Evolutionary conservation across 2,888 invertebrate genomes (phyloP).

Genomic region (Pseudeuparius sepicola): DNA sequence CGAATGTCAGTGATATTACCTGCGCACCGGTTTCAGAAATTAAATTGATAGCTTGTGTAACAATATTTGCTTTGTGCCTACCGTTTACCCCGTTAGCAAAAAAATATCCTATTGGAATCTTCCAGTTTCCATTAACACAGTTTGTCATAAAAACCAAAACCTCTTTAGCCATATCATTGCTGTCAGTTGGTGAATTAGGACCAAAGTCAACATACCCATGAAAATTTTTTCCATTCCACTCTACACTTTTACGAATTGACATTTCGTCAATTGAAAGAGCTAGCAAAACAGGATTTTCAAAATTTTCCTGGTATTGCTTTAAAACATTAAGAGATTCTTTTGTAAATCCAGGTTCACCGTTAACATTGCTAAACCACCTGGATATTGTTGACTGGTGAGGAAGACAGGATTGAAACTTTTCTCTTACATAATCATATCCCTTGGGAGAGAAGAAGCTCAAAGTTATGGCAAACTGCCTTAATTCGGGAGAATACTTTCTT

Average conservation of each 20-base stretch:
- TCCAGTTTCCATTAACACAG: neutral
- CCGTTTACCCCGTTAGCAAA: neutral
- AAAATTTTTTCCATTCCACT: neutral
- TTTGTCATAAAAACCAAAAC: neutral
- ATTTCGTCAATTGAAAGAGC: no score
- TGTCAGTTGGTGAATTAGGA: neutral
- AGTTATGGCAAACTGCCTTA: slow-evolving; percentile 16
- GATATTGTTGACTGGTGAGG: slow-evolving; percentile 29
- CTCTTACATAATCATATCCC: slow-evolving; percentile 31
- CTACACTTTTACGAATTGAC: no score
- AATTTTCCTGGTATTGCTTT: neutral
- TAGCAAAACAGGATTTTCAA: no score
- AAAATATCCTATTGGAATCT: slow-evolving; percentile 1
- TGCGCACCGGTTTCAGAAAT: neutral
- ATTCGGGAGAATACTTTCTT: slow-evolving; percentile 10
- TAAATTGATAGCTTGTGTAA: neutral
- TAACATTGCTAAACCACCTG: slow-evolving; percentile 29
- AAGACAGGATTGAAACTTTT: slow-evolving; percentile 27
- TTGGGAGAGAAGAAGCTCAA: slow-evolving; percentile 18
- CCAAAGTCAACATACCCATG: slow-evolving; percentile 1
- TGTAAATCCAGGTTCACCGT: slow-evolving; percentile 30
- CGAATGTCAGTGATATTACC: neutral
- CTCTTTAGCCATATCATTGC: neutral
- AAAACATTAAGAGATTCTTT: slow-evolving; percentile 22
- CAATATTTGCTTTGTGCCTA: neutral